Base-by-base conservation (phyloP, 1,140 invertebrate species). In the Hormaphis cornu region DNA sequence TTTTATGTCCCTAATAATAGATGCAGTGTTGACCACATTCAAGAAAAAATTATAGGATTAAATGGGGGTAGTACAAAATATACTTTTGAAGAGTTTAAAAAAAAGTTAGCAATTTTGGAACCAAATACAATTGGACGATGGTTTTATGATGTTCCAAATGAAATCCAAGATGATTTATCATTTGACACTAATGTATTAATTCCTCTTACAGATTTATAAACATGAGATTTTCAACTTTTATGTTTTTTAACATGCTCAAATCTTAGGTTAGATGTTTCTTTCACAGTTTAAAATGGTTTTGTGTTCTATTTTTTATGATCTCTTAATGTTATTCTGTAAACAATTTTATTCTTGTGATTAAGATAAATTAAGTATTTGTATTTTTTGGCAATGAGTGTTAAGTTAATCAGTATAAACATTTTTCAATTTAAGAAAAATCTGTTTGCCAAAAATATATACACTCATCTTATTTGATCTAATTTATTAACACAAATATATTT, bases 81-180 rank as follows among this genome's bases (percentile, higher is more conserved):
- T 48, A 24, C 18, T 1, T 50, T 50, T 24, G 35, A 66, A 10
- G 10, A 50, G 0, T 66, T 28, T 48, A 20, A 50, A 35, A 20
- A 66, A 66, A 8, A 24, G 3, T 18, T 66, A 2, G 48, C 61
- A 20, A 66, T 35, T 16, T 50, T 66, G 28, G 20, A 35, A 33
- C 44, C 28, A 35, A 9, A 22, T 16, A 2, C 20, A 33, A 30
- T 66, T 20, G 61, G 61, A 50, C 18, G 50, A 22, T 66, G 61
- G 61, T 50, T 66, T n/a, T 66, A 66, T 48, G 50, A 66, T 33
- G 24, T 48, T 33, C 61, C 61, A 8, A 30, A 33, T 24, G 50
- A 48, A 66, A 50, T 66, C n/a, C 44, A 66, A 37, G 61, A 66
- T 50, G 30, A 50, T 3, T 48, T 50, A 24, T 66, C 44, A 24